Base-by-base conservation (phyloP, 2,113 vertebrate genomes). In the Centropus unirufus region DNA sequence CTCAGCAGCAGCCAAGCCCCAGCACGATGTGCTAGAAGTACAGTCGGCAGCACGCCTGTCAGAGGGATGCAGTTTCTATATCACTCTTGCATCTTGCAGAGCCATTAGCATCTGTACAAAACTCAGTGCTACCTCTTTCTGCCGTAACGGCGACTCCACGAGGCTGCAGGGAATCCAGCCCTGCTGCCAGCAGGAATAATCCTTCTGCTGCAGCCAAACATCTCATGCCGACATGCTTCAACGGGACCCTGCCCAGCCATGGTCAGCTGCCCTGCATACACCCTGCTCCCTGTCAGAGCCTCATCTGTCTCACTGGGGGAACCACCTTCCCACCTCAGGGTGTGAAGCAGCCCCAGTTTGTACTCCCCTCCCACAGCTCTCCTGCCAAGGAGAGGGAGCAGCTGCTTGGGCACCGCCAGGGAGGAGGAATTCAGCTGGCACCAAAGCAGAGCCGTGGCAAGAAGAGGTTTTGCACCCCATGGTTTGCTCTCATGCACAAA, bases 271-370 rank as follows among this genome's bases (percentile, higher is more conserved):
- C 59, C 6, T 3, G 23, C 30, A 7, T 1, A 23, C 40, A 12
- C 27, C 30, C 36, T 14, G 24, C 51, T 70, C 36, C 46, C 1
- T 0, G 0, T 1, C 2, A 1, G 14, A 63, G 23, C 22, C 17
- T 11, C 7, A 20, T 46, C 34, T 61, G 18, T 52, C 77, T 22
- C 4, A 0, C 19, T 49, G 21, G 47, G 47, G 21, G 47, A 49
- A 49, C 47, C 47, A 49, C 47, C 47, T 49, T 21, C 10, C 11
- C 22, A 20, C 47, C 21, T 20, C 23, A 22, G 68, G 63, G 17
- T 7, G 1, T 1, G 2, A 75, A 46, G 61, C 74, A 64, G 17
- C 8, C 32, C 44, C 36, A 5, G 36, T 14, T 66, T 21, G 29
- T 23, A 5, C 6, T 12, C 8, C 64, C 46, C 26, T 36, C 16